phyloP scores from a whole-genome alignment of 2,113 vertebrate species.

The Mobula birostris region DNA sequence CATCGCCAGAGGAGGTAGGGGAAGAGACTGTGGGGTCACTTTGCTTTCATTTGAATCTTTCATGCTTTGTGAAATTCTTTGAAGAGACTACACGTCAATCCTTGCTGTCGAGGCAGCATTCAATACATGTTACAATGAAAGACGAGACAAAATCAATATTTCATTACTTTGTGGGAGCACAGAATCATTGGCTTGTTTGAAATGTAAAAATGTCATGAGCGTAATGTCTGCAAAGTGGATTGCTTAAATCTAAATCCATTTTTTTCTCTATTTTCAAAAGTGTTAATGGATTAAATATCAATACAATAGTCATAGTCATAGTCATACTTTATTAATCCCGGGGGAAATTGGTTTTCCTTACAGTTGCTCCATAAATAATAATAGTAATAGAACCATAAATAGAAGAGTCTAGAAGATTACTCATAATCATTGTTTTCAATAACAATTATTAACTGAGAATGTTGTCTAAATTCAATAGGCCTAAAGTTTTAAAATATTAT shows the following conservation, averaged over 20 bases:
- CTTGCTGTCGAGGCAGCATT: not conserved
- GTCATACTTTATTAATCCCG: too few relatives aligned
- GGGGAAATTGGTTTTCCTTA: too few relatives aligned
- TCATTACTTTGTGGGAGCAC: not conserved
- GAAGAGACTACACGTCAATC: not conserved
- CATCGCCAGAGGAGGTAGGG: conserved; percentile 13
- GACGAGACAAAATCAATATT: not conserved
- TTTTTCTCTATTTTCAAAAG: not conserved
- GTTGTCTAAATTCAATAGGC: not conserved
- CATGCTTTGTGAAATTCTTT: not conserved
- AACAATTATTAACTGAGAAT: not conserved
- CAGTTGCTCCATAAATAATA: too few relatives aligned
- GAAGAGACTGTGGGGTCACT: not conserved
- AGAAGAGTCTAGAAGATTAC: not conserved
- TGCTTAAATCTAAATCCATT: not conserved
- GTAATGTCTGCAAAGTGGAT: not conserved
- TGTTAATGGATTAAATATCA: not conserved
- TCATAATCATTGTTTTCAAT: not conserved
- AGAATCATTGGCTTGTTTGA: not conserved
- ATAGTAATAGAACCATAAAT: too few relatives aligned
- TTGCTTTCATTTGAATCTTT: not conserved
- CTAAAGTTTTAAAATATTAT: not conserved
- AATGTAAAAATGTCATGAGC: not conserved
- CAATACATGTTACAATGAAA: not conserved
- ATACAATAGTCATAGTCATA: too few relatives aligned